Percentiles rank a stretch among this genome's conserved stretches.
phyloP scores from a whole-genome alignment of 2,797 vertebrate species.

The Danio tinwini region DNA sequence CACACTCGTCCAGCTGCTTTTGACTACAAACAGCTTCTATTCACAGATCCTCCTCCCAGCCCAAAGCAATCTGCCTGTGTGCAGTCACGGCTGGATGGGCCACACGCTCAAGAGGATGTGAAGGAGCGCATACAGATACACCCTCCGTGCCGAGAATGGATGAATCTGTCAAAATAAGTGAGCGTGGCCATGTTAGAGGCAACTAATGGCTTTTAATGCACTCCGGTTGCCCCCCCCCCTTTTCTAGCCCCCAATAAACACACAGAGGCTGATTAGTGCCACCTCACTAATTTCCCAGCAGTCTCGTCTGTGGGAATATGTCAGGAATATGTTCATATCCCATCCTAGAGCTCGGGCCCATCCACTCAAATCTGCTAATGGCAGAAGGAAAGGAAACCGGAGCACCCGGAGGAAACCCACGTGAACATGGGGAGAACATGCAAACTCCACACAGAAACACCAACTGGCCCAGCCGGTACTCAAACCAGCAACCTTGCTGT shows the following conservation, averaged over 20 bases:
- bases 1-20: conserved; percentile 31
- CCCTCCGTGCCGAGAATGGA: conserved; percentile 54
- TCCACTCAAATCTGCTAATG: background rate
- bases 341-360: background rate
- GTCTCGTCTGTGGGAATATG: conserved; percentile 46
- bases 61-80: conserved; percentile 53
- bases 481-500: too few species aligned
- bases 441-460: too few species aligned
- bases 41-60: conserved; percentile 19
- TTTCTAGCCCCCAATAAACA: conserved; percentile 33
- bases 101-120: conserved; percentile 44
- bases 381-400: too few species aligned
- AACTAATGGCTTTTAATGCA: conserved; percentile 64
- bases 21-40: conserved; percentile 45
- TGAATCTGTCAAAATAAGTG: conserved; percentile 63
- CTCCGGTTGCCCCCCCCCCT: conserved; percentile 48
- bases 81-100: conserved; percentile 52
- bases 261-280: conserved; percentile 61
- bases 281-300: conserved; percentile 61
- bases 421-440: too few species aligned
- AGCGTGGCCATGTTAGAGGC: conserved; percentile 55
- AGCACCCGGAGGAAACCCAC: too few species aligned
- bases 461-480: too few species aligned
- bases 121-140: conserved; percentile 50
- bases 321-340: conserved; percentile 42